These are phyloP conservation scores for Bothrops jararaca DNA, from an alignment of 2,113 vertebrate genomes.

Conservation along the genomic window DNA sequence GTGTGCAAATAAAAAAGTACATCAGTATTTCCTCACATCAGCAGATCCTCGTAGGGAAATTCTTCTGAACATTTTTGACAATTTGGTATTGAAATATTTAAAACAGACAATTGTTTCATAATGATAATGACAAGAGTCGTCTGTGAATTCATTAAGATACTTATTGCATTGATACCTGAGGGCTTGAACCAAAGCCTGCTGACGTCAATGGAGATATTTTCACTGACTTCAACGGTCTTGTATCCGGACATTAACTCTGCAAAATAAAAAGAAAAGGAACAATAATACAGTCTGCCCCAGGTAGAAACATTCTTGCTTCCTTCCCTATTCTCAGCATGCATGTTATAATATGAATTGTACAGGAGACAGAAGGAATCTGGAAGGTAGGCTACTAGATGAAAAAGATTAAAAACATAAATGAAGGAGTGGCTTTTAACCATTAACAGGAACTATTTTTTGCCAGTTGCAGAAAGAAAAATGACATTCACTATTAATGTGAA, in stretches of 20 bases:
- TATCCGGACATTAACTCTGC: constrained; percentile 6
- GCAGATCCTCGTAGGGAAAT: constrained; percentile 15
- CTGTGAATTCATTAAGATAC: constrained; percentile 13
- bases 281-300: background rate
- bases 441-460: constrained; percentile 2
- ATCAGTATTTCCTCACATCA: background rate
- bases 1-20: background rate
- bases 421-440: constrained; percentile 10
- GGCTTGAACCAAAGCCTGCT: constrained; percentile 1
- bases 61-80: constrained; percentile 14
- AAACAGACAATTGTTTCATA: constrained; percentile 12
- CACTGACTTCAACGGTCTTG: background rate
- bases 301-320: background rate
- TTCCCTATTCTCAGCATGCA: background rate
- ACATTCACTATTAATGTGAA: background rate
- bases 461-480: constrained; percentile 19
- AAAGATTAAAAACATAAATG: background rate
- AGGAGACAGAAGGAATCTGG: constrained; percentile 31
- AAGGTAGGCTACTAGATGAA: constrained; percentile 41
- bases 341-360: constrained; percentile 29
- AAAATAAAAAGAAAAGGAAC: constrained; percentile 2
- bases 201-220: constrained; percentile 28
- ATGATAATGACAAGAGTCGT: constrained; percentile 12
- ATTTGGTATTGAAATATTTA: constrained; percentile 11
- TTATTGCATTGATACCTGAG: constrained; percentile 7